Evolutionary conservation across 2,113 vertebrate species (phyloP).

Genomic region (Rhinoptilus africanus): DNA sequence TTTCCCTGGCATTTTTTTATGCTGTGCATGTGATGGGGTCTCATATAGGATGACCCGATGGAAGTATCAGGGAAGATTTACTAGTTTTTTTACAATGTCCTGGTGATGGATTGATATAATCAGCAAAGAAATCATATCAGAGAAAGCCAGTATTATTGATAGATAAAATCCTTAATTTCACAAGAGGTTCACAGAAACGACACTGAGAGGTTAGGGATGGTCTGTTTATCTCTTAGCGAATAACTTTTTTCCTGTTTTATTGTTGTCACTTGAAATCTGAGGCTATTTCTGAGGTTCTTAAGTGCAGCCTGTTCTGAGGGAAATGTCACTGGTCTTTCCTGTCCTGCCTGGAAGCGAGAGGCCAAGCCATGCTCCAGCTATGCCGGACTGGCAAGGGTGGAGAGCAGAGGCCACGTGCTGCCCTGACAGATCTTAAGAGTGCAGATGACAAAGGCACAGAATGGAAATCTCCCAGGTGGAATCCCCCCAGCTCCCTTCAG

Average conservation of each 20-base stretch:
- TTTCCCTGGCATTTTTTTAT: background rate
- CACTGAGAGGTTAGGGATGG: background rate
- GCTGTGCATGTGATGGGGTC: background rate
- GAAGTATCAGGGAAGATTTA: background rate
- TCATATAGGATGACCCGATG: background rate
- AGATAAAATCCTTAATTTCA: conserved; percentile 7
- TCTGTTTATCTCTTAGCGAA: conserved; percentile 1
- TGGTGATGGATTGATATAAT: background rate
- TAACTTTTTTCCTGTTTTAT: conserved; percentile 12
- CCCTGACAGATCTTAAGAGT: background rate
- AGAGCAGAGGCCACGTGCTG: background rate
- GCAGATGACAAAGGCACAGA: background rate
- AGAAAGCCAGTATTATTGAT: background rate
- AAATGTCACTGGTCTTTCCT: background rate
- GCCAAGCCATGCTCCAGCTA: background rate
- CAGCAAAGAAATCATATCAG: background rate
- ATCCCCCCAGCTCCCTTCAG: background rate
- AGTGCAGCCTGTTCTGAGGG: background rate
- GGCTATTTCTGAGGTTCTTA: background rate
- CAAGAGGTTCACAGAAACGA: background rate
- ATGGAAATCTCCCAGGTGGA: too few species aligned
- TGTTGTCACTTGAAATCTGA: background rate
- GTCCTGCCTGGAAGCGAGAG: background rate
- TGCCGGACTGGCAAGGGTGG: accelerated
- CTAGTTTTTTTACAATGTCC: background rate